A percentile compares a stretch with the other conserved stretches of the same genome.
Conservation (phyloP, 2,797 vertebrate species). For the Myripristis jacobus region DNA sequence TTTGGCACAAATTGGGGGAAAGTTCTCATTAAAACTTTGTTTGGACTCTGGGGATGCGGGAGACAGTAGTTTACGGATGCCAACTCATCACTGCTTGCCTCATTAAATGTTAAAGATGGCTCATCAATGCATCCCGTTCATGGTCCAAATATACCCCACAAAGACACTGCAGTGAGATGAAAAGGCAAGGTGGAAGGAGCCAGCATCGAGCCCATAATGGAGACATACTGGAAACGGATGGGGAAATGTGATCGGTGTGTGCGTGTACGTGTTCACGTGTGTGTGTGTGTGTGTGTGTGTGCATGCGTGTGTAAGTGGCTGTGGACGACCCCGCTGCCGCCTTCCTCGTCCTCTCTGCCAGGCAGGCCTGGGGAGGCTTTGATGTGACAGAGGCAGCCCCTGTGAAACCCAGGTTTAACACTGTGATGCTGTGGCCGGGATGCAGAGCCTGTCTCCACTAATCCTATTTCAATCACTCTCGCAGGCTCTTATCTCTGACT, state of each 20-base stretch:
- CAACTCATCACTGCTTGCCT: conserved; percentile 78
- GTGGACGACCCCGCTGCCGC: conserved; percentile 63
- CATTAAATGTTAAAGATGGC: conserved; percentile 80
- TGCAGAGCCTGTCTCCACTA: conserved; percentile 81
- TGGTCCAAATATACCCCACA: conserved; percentile 65
- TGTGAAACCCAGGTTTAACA: conserved; percentile 78
- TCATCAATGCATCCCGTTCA: conserved; percentile 70
- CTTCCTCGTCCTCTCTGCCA: conserved; percentile 69
- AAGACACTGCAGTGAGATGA: conserved; percentile 67
- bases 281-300: conserved; percentile 20
- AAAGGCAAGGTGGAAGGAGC: conserved; percentile 66
- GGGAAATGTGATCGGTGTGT: conserved; percentile 61
- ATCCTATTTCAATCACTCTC: conserved; percentile 84
- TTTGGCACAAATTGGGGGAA: conserved; percentile 74
- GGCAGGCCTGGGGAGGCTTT: conserved; percentile 75
- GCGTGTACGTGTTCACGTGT: conserved; percentile 44
- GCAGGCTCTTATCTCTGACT: conserved; percentile 79
- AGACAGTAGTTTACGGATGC: conserved; percentile 71
- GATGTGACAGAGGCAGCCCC: conserved; percentile 79
- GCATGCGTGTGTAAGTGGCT: conserved; percentile 23
- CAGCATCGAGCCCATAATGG: conserved; percentile 55
- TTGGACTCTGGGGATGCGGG: conserved; percentile 69
- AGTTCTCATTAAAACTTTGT: conserved; percentile 82
- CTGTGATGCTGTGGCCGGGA: conserved; percentile 74
- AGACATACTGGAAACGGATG: conserved; percentile 45